phyloP scores from a whole-genome alignment of 2,113 vertebrate genomes.

The Potamarius usumacintae region DNA sequence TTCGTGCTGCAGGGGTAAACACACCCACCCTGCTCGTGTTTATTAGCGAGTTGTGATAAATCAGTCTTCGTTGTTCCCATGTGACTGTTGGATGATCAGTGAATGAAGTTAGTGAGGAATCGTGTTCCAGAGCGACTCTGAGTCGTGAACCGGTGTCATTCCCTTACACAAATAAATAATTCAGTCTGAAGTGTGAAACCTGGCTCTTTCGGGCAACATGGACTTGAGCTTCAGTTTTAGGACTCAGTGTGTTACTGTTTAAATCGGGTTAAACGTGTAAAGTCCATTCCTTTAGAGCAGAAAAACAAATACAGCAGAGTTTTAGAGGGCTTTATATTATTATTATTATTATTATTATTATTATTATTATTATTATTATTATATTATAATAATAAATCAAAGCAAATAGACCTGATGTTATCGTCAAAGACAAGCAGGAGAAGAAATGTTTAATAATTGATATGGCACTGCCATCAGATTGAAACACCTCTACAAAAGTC shows the following conservation, averaged over 20 bases:
- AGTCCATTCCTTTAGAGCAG: not conserved
- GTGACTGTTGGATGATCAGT: constrained; percentile 20
- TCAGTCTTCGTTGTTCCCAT: not conserved
- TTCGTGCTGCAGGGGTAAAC: too few relatives aligned
- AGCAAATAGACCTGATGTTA: too few relatives aligned
- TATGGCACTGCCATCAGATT: too few relatives aligned
- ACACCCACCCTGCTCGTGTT: too few relatives aligned
- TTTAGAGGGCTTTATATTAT: too few relatives aligned
- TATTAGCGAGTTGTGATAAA: not conserved
- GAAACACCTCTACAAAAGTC: too few relatives aligned
- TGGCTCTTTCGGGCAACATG: not conserved
- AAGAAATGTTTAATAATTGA: too few relatives aligned
- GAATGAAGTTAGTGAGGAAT: not conserved
- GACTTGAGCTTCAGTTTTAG: not conserved
- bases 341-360: too few relatives aligned
- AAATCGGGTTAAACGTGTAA: not conserved
- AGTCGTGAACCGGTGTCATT: not conserved
- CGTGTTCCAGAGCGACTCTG: not conserved
- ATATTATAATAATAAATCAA: not conserved
- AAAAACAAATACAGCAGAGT: not conserved
- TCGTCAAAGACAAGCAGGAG: too few relatives aligned
- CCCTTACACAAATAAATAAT: too few relatives aligned
- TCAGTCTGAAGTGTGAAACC: too few relatives aligned
- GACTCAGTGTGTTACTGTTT: not conserved
- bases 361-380: too few relatives aligned